A percentile compares a stretch with the other conserved stretches of the same genome.
These are phyloP conservation scores for Acanthurus leucopareius DNA, from an alignment of 2,797 vertebrate genomes.

Conservation along the genomic window DNA sequence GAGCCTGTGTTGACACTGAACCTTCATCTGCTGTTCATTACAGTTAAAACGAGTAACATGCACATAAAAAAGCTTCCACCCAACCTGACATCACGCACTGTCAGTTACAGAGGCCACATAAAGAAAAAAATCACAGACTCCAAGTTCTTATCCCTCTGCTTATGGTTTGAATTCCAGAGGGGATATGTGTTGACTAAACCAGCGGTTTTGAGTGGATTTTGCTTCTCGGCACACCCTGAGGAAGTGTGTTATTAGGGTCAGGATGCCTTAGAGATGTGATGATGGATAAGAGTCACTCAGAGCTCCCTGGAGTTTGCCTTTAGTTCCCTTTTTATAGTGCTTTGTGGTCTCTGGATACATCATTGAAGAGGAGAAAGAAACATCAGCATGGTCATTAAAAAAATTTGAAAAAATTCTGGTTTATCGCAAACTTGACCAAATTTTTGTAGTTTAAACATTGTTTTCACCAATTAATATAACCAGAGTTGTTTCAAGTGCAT, in stretches of 20 bases:
- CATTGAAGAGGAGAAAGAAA: background rate
- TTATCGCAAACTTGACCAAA: background rate
- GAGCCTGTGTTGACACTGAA: background rate
- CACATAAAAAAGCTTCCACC: background rate
- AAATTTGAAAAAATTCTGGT: background rate
- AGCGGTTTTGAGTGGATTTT: slow-evolving; percentile 44
- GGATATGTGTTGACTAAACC: slow-evolving; percentile 27
- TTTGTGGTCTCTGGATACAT: slow-evolving; percentile 19
- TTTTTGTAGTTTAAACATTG: background rate
- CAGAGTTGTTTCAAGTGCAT: no score
- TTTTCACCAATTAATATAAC: background rate
- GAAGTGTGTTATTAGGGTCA: slow-evolving; percentile 73
- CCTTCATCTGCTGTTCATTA: background rate
- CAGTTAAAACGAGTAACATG: background rate
- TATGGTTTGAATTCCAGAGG: slow-evolving; percentile 24
- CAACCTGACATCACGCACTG: background rate
- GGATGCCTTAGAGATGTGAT: slow-evolving; percentile 57
- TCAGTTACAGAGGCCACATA: background rate
- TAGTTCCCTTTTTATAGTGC: slow-evolving; percentile 26
- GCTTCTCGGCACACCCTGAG: slow-evolving; percentile 67
- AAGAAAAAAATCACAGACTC: background rate
- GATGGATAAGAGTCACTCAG: slow-evolving; percentile 53
- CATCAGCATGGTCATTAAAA: background rate
- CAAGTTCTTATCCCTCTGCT: slow-evolving; percentile 10
- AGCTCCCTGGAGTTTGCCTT: slow-evolving; percentile 19